Base-by-base conservation (phyloP, 2,888 invertebrate species). In the Graphium colonna region DNA sequence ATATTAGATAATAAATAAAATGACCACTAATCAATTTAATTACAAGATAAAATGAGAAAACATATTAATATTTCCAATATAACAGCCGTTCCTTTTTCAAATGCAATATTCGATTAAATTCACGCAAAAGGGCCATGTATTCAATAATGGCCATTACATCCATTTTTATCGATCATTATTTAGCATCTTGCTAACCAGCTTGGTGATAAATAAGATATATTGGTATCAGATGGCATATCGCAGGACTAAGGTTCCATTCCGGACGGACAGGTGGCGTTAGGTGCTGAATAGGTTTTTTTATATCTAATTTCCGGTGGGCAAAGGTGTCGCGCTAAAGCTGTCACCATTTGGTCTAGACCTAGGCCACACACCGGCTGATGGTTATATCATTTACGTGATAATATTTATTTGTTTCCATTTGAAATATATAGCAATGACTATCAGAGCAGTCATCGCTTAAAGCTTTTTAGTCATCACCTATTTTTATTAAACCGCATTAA, bases 231-330 rank as follows among this genome's bases (percentile, higher is more conserved):
- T 45, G 49, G 41, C 49, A 21, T 40, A 31, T 17, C 40, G 44
- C 17, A 40, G 21, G 45, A 31, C 39, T 18, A 42, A 28, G 26
- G 39, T 45, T 49, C 49, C 39, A 45, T 45, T 54, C 44, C 12
- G 40, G 31, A 47, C 21, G 36, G 45, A 54, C 54, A 54, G 54
- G 49, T 54, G 54, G 49, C 39, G 43, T 40, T 38, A 44, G 44
- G 43, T 38, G 48, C 39, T 44, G 44, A 54, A 21, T 33, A 10
- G 28, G 8, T 10, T 28, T 16, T 54, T 46, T 49, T 46, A 31
- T 18, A 48, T 50, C 45, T 46, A 49, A 50, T 50, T 50, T 54
- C 54, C 54, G 54, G 49, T 50, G 31, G 36, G 49, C 18, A 54
- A 54, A 54, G 45, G 54, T 54, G 50, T 54, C 39, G 17, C 31